These are phyloP conservation scores for Anoplophora glabripennis DNA, from an alignment of 1,140 invertebrate genomes.

Conservation along the genomic window DNA sequence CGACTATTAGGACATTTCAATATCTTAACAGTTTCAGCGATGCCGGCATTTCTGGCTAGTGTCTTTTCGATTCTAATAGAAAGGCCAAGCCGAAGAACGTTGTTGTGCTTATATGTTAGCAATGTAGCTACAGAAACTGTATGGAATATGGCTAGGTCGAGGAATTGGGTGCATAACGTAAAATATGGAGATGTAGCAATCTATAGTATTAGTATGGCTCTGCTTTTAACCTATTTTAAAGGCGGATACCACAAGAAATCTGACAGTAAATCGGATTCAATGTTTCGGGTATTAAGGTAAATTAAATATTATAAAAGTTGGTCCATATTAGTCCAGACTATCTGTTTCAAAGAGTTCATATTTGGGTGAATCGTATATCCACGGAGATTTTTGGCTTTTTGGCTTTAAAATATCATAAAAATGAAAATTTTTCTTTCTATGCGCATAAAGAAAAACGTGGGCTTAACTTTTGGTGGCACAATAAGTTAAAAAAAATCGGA, in stretches of 20 bases:
- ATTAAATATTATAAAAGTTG: too few relatives aligned
- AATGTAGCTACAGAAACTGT: slow-evolving; percentile 80
- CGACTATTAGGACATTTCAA: slow-evolving; percentile 65
- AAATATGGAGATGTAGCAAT: slow-evolving; percentile 65
- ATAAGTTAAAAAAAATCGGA: too few relatives aligned
- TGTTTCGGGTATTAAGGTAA: slow-evolving; percentile 64
- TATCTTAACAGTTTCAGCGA: slow-evolving; percentile 64
- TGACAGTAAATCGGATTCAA: slow-evolving; percentile 55
- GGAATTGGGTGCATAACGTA: slow-evolving; percentile 61
- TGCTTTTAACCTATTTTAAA: slow-evolving; percentile 60
- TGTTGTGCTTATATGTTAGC: slow-evolving; percentile 74
- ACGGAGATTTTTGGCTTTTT: too few relatives aligned
- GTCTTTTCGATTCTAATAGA: slow-evolving; percentile 73
- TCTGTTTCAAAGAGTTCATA: too few relatives aligned
- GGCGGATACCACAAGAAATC: slow-evolving; percentile 47
- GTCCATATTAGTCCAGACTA: too few relatives aligned
- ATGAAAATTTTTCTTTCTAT: too few relatives aligned
- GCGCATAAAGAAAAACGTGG: too few relatives aligned
- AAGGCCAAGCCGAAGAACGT: slow-evolving; percentile 64
- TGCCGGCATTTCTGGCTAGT: slow-evolving; percentile 70
- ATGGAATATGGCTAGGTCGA: slow-evolving; percentile 67
- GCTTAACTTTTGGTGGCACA: too few relatives aligned
- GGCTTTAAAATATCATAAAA: too few relatives aligned
- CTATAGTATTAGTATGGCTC: slow-evolving; percentile 59
- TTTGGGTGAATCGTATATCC: too few relatives aligned